Evolutionary conservation across 2,888 invertebrate genomes (phyloP), one percentile per base, ranked within the genome.

Genomic region (Eupeodes luniger): DNA sequence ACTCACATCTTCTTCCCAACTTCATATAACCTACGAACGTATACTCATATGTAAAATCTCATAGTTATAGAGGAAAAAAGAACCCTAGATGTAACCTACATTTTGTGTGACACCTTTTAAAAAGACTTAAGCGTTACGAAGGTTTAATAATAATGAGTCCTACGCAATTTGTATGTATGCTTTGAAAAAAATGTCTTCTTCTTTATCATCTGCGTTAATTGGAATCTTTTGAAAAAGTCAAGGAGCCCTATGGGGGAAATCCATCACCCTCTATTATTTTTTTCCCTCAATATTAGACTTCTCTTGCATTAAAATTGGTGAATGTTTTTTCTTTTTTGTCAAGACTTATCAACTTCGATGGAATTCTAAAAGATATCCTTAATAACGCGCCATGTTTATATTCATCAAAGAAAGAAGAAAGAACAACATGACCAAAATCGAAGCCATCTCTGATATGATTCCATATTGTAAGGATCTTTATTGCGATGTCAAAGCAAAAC

Each of bases 401-500:
- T 27, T 11, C 27, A 7, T 10, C 4, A 16, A 47, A 16, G 49
- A 3, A 47, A 59, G 27, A 27, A 27, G 27, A 27, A 27, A 27
- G 27, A 27, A 27, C 27, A 59, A 47, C 27, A 72, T 59, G 11
- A 47, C 44, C 72, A 57, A 72, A 27, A 72, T 72, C 70, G 70
- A 55, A 19, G 55, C 44, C 70, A 70, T 70, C 70, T 70, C 55
- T 70, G 55, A 55, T 44, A 55, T 9, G 55, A 9, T 55, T 70
- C 19, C 9, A 9, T 55, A 12, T 44, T 44, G 69, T 57, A 27
- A 47, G 10, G 47, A 59, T 34, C 47, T 27, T 34, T 72, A 47
- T 72, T 59, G 40, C 40, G 72, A 59, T 72, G 57, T n/a, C 47
- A 47, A 27, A 72, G 16, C 19, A 12, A 76, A 74, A 80, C 40